Percentiles rank a stretch among this genome's conserved stretches.
phyloP scores from a whole-genome alignment of 1,140 invertebrate species.

The Drosophila arawakana region DNA sequence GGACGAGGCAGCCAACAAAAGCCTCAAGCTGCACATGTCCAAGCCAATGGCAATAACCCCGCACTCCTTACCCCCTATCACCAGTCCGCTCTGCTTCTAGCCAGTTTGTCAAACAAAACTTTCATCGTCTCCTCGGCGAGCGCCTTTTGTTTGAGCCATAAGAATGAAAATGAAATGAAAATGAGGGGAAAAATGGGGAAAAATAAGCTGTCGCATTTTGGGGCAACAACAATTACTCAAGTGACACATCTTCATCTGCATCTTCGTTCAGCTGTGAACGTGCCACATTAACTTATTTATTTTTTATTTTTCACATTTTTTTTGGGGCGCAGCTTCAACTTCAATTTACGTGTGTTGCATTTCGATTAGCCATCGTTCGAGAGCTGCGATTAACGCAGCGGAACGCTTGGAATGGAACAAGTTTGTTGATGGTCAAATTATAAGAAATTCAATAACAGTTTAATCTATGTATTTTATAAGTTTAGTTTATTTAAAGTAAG shows the following conservation, averaged over 20 bases:
- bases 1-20: slow-evolving; percentile 52
- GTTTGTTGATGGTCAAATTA: too few relatives aligned
- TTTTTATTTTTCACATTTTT: not conserved
- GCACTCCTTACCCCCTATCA: not conserved
- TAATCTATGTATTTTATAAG: too few relatives aligned
- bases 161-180: slow-evolving; percentile 24
- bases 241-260: slow-evolving; percentile 81
- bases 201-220: slow-evolving; percentile 48
- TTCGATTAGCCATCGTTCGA: slow-evolving; percentile 43
- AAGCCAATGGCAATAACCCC: slow-evolving; percentile 3
- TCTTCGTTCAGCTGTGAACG: slow-evolving; percentile 39
- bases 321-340: slow-evolving; percentile 59
- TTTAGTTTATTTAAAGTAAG: too few relatives aligned
- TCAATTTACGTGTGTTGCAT: slow-evolving; percentile 71
- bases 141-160: slow-evolving; percentile 36
- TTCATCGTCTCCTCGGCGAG: slow-evolving; percentile 34
- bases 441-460: too few relatives aligned
- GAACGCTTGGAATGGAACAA: slow-evolving; percentile 29
- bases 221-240: slow-evolving; percentile 78
- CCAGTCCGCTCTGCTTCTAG: not conserved
- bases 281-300: slow-evolving; percentile 15
- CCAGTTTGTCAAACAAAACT: slow-evolving; percentile 44
- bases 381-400: not conserved
- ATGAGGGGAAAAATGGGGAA: slow-evolving; percentile 46
- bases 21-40: slow-evolving; percentile 57